Base-by-base conservation (phyloP, 1,140 invertebrate species). In the Doryteuthis pealeii region DNA sequence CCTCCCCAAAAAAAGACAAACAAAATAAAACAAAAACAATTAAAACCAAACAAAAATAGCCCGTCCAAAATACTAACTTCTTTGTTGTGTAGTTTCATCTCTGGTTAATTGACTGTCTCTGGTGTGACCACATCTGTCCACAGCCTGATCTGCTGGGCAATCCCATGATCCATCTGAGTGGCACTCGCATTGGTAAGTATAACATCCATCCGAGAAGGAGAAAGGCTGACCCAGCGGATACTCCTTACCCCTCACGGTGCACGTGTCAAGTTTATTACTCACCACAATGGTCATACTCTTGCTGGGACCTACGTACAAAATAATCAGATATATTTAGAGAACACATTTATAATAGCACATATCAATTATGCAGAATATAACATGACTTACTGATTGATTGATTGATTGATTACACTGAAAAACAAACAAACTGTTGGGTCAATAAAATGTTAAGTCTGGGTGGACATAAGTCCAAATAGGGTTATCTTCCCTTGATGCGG, bases 21-120 rank as follows among this genome's bases (percentile, higher is more conserved):
- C n/a, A n/a, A n/a, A n/a, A n/a, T n/a, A n/a, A n/a, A n/a, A n/a
- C n/a, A n/a, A n/a, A n/a, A n/a, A n/a, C n/a, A n/a, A n/a, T n/a
- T n/a, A n/a, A n/a, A n/a, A n/a, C n/a, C n/a, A n/a, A n/a, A n/a
- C n/a, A n/a, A n/a, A n/a, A n/a, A n/a, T n/a, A n/a, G n/a, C n/a
- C n/a, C n/a, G n/a, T 72, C 78, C n/a, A 81, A 81, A 74, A 79
- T 82, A 54, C 79, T 78, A 1, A 80, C 82, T 69, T 83, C 78
- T 74, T 79, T 81, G 67, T 81, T 78, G 69, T 81, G 82, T 40
- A 71, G 67, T 62, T 81, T 82, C 26, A 72, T 73, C 67, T 68
- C 67, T 22, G 72, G 68, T 30, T 62, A 35, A 1, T 71, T 40
- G 15, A 30, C 49, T 49, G 75, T 75, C n/a, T 58, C 45, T 62